Conservation (phyloP, 2,888 invertebrate genomes). For the Sisyra terminalis region DNA sequence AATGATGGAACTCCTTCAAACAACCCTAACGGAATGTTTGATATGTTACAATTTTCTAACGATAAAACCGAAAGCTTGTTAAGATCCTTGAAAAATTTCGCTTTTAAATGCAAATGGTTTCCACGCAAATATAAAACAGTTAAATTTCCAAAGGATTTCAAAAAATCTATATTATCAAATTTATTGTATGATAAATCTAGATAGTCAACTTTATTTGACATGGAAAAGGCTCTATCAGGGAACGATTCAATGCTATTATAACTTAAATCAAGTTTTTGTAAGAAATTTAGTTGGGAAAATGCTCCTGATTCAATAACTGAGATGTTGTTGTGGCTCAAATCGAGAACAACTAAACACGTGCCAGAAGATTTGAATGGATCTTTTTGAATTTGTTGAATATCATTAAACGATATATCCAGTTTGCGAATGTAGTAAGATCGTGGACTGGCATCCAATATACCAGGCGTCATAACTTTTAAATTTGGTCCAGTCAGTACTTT, state of each 20-base stretch:
- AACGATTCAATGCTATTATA: not conserved
- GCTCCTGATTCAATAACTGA: not conserved
- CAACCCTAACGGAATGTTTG: constrained; percentile 1
- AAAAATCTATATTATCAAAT: not conserved
- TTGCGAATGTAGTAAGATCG: constrained; percentile 2
- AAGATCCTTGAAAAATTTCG: not conserved
- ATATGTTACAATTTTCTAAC: not conserved
- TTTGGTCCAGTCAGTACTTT: not conserved
- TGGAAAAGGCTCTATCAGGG: not conserved
- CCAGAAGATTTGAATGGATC: not conserved
- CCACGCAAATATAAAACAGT: not conserved
- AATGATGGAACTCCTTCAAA: constrained; percentile 1
- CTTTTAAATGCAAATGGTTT: not conserved
- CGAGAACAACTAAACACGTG: not conserved
- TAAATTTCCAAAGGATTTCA: not conserved
- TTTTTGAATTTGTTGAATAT: not conserved
- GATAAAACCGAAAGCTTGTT: not conserved
- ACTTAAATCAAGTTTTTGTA: constrained; percentile 5
- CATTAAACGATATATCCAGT: not conserved
- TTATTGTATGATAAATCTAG: not conserved
- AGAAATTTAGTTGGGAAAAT: not conserved
- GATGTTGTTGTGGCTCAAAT: constrained; percentile 2
- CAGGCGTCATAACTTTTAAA: not conserved
- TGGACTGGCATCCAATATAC: not conserved
- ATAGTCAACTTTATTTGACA: not conserved